Evolutionary conservation across 2,113 vertebrate species (phyloP).

Genomic region (Origma solitaria): DNA sequence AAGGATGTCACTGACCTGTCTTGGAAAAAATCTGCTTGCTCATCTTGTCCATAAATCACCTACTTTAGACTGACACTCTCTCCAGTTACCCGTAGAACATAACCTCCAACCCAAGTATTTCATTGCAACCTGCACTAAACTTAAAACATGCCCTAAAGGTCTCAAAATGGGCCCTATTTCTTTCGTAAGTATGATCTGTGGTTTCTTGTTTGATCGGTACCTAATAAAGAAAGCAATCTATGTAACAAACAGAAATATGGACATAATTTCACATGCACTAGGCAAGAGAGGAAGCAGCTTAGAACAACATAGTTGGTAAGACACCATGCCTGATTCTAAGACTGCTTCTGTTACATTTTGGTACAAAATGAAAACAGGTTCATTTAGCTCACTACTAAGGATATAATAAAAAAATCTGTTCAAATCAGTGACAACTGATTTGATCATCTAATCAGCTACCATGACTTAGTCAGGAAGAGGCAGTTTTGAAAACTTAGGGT

Average conservation of each 20-base stretch:
- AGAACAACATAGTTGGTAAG: neutral
- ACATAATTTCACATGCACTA: neutral
- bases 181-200: neutral
- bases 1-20: neutral
- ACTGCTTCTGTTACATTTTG: neutral
- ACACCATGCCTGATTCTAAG: neutral
- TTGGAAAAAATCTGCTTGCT: neutral
- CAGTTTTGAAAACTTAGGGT: neutral
- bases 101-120: neutral
- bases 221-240: neutral
- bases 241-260: neutral
- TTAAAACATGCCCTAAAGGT: neutral
- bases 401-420: neutral
- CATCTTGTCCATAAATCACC: neutral
- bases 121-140: neutral
- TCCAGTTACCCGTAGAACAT: neutral
- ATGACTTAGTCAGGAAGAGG: neutral
- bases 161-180: neutral
- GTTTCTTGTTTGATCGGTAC: neutral
- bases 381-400: neutral
- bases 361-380: neutral
- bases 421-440: neutral
- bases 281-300: neutral
- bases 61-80: neutral
- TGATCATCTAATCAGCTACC: neutral